Conservation (phyloP, 2,797 vertebrate genomes). For the Coranthus polyacanthus region DNA sequence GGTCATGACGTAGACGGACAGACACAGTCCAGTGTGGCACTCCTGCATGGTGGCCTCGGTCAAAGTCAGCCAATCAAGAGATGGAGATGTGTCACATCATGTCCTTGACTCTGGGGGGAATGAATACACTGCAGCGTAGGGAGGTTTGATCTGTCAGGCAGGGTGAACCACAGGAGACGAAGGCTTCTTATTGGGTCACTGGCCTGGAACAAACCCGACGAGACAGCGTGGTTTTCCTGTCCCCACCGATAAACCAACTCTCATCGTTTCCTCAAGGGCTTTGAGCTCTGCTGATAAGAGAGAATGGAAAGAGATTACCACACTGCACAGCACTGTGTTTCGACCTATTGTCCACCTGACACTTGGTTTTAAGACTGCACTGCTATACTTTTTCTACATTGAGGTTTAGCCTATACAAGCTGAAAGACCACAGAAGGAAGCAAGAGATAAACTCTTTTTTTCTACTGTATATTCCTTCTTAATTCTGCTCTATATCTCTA, state of each 20-base stretch:
- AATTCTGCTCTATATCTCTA: conserved; percentile 32
- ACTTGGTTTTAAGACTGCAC: conserved; percentile 28
- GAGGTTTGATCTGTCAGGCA: conserved; percentile 50
- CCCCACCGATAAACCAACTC: conserved; percentile 59
- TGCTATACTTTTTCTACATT: conserved; percentile 16
- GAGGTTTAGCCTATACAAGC: conserved; percentile 1
- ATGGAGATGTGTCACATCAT: conserved; percentile 58
- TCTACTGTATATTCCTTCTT: conserved; percentile 9
- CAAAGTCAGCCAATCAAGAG: conserved; percentile 12
- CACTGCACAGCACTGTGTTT: conserved; percentile 42
- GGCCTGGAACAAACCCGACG: conserved; percentile 65
- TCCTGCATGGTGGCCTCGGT: conserved; percentile 66
- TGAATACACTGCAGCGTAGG: conserved; percentile 24
- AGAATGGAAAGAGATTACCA: conserved; percentile 69
- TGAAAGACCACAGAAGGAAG: conserved; percentile 17
- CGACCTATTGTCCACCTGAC: conserved; percentile 37
- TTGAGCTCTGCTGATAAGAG: conserved; percentile 72
- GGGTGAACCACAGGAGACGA: conserved; percentile 31
- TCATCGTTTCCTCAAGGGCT: conserved; percentile 68
- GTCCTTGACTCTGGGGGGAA: conserved; percentile 20
- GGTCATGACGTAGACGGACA: conserved; percentile 85
- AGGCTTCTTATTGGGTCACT: conserved; percentile 65
- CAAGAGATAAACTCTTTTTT: conserved; percentile 18
- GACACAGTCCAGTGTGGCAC: conserved; percentile 76
- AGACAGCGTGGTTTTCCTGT: conserved; percentile 67